Evolutionary conservation across 37 sponge, comb jelly and placozoan species (phyloP), one percentile per base, ranked within the genome.

Genomic region (Agelas oroides): DNA sequence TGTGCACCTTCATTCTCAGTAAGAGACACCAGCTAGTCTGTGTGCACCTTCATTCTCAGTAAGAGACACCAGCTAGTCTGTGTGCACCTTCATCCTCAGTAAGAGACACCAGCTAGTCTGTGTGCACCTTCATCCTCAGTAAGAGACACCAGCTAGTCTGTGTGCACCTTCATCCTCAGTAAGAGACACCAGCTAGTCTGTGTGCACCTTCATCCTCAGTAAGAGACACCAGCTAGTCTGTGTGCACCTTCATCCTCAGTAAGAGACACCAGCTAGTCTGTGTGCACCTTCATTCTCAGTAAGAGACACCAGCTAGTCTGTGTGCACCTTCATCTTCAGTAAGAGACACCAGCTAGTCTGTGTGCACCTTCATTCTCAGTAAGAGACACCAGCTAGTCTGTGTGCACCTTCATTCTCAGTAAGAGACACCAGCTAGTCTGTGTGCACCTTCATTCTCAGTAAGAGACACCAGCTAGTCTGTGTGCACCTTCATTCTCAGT

Each of bases 1-100:
- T n/a, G n/a, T n/a, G n/a, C n/a, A 87, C 85, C 8, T 88, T 96
- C 52, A 96, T 96, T 40, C 65, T 96, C 17, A 89, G 96, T 95
- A n/a, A n/a, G 68, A 92, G 94, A 60, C 59, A n/a, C 39, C 24
- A 24, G n/a, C n/a, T n/a, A n/a, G n/a, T n/a, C n/a, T n/a, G n/a
- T n/a, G n/a, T n/a, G n/a, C n/a, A 87, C 85, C 8, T 88, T 96
- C 52, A 96, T 96, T 40, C 65, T 96, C 17, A 89, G 96, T 95
- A n/a, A n/a, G 68, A 92, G 94, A 60, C 59, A n/a, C 39, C 24
- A 24, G n/a, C n/a, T n/a, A n/a, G n/a, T n/a, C n/a, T n/a, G n/a
- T n/a, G n/a, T n/a, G n/a, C n/a, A 87, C 85, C 8, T 88, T 96
- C 52, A 96, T 96, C 40, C 65, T 96, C 17, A 89, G 96, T 95